Conservation (phyloP, 37 sponge, comb jelly and placozoan species). For the Spongia lamella region DNA sequence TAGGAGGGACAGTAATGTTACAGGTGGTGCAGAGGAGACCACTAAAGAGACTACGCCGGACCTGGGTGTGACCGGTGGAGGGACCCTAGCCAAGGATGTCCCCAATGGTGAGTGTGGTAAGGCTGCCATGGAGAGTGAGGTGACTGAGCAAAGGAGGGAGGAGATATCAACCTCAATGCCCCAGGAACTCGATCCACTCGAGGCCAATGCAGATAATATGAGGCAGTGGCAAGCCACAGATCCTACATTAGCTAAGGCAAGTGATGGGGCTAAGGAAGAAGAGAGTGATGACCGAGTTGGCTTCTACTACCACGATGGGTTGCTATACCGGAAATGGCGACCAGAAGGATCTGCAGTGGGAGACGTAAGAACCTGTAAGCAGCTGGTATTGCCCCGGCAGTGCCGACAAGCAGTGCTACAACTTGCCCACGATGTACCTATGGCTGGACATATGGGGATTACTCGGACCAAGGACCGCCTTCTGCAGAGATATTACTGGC, state of each 20-base stretch:
- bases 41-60: no score
- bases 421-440: constrained; percentile 8
- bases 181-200: no score
- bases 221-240: background rate
- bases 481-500: constrained; percentile 37
- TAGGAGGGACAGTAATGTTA: no score
- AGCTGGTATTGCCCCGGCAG: constrained; percentile 5
- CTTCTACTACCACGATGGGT: constrained; percentile 3
- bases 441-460: constrained; percentile 19
- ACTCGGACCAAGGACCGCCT: constrained; percentile 28
- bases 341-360: background rate
- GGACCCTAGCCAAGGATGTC: no score
- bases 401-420: constrained; percentile 6
- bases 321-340: background rate
- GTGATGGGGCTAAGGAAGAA: constrained; percentile 1
- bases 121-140: no score
- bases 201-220: no score
- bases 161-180: no score
- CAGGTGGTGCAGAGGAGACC: no score
- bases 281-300: constrained; percentile 7
- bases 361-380: background rate
- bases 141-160: no score
- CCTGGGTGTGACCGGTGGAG: no score
- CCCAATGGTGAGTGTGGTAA: no score
- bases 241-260: background rate